These are phyloP conservation scores for Leptinotarsa peninsularis DNA, from an alignment of 2,888 invertebrate species.

Conservation along the genomic window DNA sequence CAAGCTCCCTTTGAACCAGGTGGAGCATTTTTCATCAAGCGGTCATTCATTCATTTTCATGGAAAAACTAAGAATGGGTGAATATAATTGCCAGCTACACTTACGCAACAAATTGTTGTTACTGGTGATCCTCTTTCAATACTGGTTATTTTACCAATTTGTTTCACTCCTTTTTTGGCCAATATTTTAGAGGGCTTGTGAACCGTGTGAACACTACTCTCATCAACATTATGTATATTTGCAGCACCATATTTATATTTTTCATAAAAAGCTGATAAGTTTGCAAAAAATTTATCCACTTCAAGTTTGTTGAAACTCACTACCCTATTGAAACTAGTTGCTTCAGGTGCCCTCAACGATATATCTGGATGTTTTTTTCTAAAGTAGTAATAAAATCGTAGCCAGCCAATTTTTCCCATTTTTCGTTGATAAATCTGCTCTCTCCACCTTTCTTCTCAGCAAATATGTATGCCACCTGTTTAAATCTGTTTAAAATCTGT, in stretches of 20 bases:
- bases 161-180: conserved; percentile 18
- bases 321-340: not conserved
- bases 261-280: not conserved
- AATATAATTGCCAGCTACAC: too few relatives aligned
- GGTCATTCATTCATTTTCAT: too few relatives aligned
- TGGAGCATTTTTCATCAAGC: too few relatives aligned
- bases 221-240: conserved; percentile 18
- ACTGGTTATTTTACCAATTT: conserved; percentile 22
- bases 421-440: not conserved
- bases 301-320: not conserved
- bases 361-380: not conserved
- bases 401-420: conserved; percentile 18
- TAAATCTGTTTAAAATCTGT: too few relatives aligned
- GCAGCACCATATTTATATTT: not conserved
- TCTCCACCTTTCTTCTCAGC: not conserved
- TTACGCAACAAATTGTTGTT: conserved; percentile 20
- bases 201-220: conserved; percentile 29
- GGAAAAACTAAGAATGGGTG: too few relatives aligned
- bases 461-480: not conserved
- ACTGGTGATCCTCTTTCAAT: conserved; percentile 9
- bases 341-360: not conserved
- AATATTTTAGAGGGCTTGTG: conserved; percentile 24
- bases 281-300: not conserved
- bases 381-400: too few relatives aligned
- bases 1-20: too few relatives aligned